phyloP scores from a whole-genome alignment of 2,888 invertebrate genomes.

The Latheticus oryzae region DNA sequence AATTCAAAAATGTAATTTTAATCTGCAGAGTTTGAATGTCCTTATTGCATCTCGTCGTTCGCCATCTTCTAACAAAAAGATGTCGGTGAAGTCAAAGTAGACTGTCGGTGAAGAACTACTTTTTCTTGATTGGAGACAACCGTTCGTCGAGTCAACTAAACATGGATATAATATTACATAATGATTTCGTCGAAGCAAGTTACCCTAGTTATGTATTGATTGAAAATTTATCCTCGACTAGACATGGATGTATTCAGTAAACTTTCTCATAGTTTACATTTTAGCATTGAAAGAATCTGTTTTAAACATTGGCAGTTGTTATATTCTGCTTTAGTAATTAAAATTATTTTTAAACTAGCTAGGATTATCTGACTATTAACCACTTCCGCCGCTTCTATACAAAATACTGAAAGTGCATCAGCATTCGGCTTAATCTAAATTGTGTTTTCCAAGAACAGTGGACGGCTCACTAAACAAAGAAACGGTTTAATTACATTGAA shows the following conservation, averaged over 20 bases:
- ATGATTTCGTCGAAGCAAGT: conserved; percentile 47
- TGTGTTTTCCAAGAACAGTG: conserved; percentile 31
- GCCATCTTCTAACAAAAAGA: conserved; percentile 24
- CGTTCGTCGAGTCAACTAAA: conserved; percentile 42
- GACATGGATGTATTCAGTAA: too few species aligned
- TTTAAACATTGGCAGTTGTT: background rate
- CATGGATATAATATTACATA: conserved; percentile 47
- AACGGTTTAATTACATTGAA: conserved; percentile 39
- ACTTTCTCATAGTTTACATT: conserved; percentile 22
- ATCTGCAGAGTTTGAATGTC: conserved; percentile 1
- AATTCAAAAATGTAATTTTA: background rate
- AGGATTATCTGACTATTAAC: conserved; percentile 25
- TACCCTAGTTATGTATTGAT: too few species aligned
- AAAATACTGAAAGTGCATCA: conserved; percentile 23
- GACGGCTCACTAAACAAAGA: conserved; percentile 38
- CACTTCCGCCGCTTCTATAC: conserved; percentile 14
- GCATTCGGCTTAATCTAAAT: conserved; percentile 31
- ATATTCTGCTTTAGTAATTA: conserved; percentile 1
- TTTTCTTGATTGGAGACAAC: conserved; percentile 43
- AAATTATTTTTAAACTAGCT: conserved; percentile 14
- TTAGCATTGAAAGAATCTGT: background rate
- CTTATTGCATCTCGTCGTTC: conserved; percentile 20
- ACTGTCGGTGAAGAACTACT: conserved; percentile 38
- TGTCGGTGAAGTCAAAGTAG: conserved; percentile 41
- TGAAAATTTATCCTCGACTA: too few species aligned